phyloP scores from a whole-genome alignment of 2,797 vertebrate species.

The Sebastiscus tertius region DNA sequence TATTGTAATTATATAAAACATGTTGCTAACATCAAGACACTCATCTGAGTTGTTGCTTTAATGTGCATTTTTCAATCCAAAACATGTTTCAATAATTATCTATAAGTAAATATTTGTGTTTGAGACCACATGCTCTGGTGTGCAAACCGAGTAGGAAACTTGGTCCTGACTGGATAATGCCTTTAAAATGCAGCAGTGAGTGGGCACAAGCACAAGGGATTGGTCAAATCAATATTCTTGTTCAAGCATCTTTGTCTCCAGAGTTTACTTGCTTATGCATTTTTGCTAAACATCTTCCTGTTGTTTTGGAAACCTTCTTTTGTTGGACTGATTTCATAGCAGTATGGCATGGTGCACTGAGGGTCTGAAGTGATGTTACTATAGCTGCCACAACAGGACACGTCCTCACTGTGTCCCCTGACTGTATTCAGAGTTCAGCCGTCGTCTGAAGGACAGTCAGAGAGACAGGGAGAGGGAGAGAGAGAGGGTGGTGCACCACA shows the following conservation, averaged over 20 bases:
- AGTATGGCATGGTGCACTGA: constrained; percentile 58
- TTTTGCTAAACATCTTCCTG: constrained; percentile 47
- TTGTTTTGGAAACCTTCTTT: constrained; percentile 45
- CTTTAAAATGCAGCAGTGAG: constrained; percentile 58
- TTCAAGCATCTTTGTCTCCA: constrained; percentile 37
- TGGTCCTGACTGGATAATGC: constrained; percentile 60
- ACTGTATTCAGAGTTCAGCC: constrained; percentile 90
- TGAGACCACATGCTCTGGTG: not conserved
- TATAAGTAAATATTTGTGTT: not conserved
- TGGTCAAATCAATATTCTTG: constrained; percentile 36
- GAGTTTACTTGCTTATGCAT: constrained; percentile 60
- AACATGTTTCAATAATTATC: not conserved
- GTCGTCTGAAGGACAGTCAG: constrained; percentile 93
- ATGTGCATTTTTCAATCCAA: not conserved
- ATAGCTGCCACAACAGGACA: constrained; percentile 4
- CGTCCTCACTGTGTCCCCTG: constrained; percentile 49
- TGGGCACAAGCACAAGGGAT: constrained; percentile 33
- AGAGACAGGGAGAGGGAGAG: constrained; percentile 78
- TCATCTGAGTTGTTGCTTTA: not conserved
- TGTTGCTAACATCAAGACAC: not conserved
- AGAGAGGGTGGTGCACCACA: constrained; percentile 84
- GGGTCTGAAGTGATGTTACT: constrained; percentile 22
- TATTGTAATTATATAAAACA: not conserved
- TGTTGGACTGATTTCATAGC: constrained; percentile 41
- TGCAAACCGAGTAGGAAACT: not conserved